A percentile compares a stretch with the other conserved stretches of the same genome.
Conservation (phyloP, 2,113 vertebrate genomes). For the Rutilus rutilus region DNA sequence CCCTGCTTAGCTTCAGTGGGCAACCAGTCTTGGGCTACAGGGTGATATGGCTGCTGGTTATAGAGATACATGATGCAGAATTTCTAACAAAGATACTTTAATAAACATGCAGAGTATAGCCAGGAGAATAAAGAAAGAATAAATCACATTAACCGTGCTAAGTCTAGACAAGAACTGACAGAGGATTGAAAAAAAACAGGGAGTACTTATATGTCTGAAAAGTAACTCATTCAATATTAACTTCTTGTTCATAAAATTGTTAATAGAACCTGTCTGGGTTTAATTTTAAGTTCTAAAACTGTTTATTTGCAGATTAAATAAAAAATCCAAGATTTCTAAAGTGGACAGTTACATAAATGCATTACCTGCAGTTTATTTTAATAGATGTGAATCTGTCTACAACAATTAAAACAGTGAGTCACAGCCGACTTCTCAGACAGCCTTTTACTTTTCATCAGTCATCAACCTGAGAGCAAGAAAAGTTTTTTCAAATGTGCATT, state of each 20-base stretch:
- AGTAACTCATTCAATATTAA: not conserved
- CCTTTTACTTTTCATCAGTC: slow-evolving; percentile 28
- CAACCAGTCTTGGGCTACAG: too few species aligned
- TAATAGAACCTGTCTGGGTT: not conserved
- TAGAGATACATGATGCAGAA: too few species aligned
- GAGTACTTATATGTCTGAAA: not conserved
- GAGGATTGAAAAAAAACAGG: too few species aligned
- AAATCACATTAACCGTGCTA: too few species aligned
- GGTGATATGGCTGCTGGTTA: too few species aligned
- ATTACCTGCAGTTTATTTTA: not conserved
- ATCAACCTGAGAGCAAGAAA: not conserved
- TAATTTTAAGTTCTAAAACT: not conserved
- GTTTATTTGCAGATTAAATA: not conserved
- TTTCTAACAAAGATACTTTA: too few species aligned
- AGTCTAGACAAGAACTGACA: too few species aligned
- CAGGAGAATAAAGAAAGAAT: too few species aligned
- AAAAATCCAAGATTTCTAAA: not conserved
- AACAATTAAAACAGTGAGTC: slow-evolving; percentile 22
- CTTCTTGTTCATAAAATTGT: not conserved
- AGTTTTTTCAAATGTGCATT: slow-evolving; percentile 5
- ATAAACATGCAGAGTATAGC: too few species aligned
- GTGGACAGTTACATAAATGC: not conserved
- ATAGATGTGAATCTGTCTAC: not conserved
- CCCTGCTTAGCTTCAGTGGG: too few species aligned
- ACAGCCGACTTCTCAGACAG: not conserved